Conservation (phyloP, 2,113 vertebrate species). For the Epinephelus moara region DNA sequence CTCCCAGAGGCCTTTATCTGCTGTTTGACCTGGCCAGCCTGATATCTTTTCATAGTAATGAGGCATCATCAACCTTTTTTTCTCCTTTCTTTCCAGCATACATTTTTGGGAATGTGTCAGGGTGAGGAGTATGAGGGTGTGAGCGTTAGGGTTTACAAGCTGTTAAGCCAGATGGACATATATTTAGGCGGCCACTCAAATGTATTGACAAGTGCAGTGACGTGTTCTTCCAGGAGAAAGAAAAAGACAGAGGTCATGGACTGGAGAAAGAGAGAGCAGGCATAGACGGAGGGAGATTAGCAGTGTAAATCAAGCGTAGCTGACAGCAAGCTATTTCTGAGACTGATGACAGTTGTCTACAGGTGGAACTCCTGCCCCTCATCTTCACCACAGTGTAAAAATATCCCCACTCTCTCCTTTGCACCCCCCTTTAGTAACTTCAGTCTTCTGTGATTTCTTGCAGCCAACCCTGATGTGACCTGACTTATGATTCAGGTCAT, state of each 20-base stretch:
- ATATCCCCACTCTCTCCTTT: conserved; percentile 1
- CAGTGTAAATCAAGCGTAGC: conserved; percentile 73
- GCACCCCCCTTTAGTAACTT: conserved; percentile 21
- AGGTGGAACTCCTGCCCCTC: conserved; percentile 67
- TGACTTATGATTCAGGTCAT: conserved; percentile 17
- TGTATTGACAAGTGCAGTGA: conserved; percentile 65
- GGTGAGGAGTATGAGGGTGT: conserved; percentile 39
- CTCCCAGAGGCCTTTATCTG: conserved; percentile 73
- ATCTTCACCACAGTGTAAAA: conserved; percentile 43
- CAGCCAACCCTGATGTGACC: conserved; percentile 1
- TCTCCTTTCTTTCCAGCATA: background rate
- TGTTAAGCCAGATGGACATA: conserved; percentile 63
- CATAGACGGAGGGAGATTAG: conserved; percentile 66
- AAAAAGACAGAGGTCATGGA: conserved; percentile 26
- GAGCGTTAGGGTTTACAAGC: conserved; percentile 48
- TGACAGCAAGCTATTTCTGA: conserved; percentile 66
- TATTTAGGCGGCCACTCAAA: conserved; percentile 52
- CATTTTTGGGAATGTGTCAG: conserved; percentile 50
- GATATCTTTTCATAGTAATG: conserved; percentile 45
- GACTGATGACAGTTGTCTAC: conserved; percentile 77
- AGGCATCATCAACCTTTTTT: conserved; percentile 52
- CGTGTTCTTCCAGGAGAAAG: conserved; percentile 48
- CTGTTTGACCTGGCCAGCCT: conserved; percentile 55
- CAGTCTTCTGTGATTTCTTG: conserved; percentile 20
- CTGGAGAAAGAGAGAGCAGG: conserved; percentile 48